These are phyloP conservation scores for Marcusenius ussheri DNA, from an alignment of 2,113 vertebrate species.

Conservation along the genomic window DNA sequence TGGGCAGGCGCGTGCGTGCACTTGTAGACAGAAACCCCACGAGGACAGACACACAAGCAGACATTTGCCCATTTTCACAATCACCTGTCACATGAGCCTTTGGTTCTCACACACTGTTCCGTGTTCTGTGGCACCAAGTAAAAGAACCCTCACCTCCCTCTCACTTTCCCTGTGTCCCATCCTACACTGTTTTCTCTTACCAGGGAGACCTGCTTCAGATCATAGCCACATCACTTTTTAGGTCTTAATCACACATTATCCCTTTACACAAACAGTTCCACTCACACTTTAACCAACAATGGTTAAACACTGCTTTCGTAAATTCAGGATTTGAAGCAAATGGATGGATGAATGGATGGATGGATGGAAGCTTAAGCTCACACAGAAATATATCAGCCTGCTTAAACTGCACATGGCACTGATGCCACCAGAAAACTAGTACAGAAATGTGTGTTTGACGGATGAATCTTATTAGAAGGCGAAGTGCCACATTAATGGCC, in stretches of 20 bases:
- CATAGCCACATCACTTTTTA: not conserved
- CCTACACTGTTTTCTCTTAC: not conserved
- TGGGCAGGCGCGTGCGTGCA: not conserved
- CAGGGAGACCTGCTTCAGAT: not conserved
- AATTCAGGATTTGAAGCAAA: not conserved
- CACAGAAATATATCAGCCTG: not conserved
- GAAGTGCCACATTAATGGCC: not conserved
- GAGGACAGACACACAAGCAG: constrained; percentile 12
- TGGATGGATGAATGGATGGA: no score
- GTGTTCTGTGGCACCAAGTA: not conserved
- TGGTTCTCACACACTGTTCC: not conserved
- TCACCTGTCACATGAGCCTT: not conserved
- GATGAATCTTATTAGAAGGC: not conserved
- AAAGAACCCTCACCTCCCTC: not conserved
- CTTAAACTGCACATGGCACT: not conserved
- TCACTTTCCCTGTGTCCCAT: not conserved
- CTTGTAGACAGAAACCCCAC: constrained; percentile 26
- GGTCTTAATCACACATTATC: not conserved
- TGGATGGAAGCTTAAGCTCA: not conserved
- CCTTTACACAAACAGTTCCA: not conserved
- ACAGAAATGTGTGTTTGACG: not conserved
- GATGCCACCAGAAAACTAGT: not conserved
- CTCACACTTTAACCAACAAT: not conserved
- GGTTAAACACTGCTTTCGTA: not conserved
- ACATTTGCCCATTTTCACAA: not conserved